Conservation (phyloP, 2,113 vertebrate species). For the Bujurquina vittata region DNA sequence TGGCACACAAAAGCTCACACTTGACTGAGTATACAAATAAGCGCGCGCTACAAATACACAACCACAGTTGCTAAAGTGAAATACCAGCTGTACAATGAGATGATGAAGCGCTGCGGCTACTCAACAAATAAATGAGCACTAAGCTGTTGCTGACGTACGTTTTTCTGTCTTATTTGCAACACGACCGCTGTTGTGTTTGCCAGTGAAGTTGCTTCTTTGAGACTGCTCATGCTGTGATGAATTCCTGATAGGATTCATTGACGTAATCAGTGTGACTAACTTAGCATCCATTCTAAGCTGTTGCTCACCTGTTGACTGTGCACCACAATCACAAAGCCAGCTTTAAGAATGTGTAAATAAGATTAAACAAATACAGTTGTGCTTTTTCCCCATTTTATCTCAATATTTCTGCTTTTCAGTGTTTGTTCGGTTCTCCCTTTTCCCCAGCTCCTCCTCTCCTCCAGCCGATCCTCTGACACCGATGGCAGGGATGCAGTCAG, state of each 20-base stretch:
- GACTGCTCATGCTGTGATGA: background rate
- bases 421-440: background rate
- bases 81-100: conserved; percentile 36
- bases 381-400: background rate
- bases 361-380: background rate
- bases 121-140: conserved; percentile 41
- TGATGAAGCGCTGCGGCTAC: conserved; percentile 41
- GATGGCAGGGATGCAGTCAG: conserved; percentile 6
- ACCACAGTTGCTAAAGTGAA: conserved; percentile 18
- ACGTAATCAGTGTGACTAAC: background rate
- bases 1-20: conserved; percentile 43
- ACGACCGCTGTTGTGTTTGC: conserved; percentile 1
- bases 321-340: background rate
- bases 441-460: background rate
- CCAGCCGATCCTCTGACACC: conserved; percentile 23
- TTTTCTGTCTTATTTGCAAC: conserved; percentile 24
- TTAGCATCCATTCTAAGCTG: background rate
- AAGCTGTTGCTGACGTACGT: background rate
- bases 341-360: background rate
- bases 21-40: conserved; percentile 30
- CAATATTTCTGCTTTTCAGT: background rate
- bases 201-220: background rate
- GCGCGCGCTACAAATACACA: conserved; percentile 27
- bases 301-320: background rate
- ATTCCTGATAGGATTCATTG: background rate